A percentile compares a stretch with the other conserved stretches of the same genome.
Evolutionary conservation across 2,797 vertebrate species (phyloP).

Genomic region (Lates japonicus): DNA sequence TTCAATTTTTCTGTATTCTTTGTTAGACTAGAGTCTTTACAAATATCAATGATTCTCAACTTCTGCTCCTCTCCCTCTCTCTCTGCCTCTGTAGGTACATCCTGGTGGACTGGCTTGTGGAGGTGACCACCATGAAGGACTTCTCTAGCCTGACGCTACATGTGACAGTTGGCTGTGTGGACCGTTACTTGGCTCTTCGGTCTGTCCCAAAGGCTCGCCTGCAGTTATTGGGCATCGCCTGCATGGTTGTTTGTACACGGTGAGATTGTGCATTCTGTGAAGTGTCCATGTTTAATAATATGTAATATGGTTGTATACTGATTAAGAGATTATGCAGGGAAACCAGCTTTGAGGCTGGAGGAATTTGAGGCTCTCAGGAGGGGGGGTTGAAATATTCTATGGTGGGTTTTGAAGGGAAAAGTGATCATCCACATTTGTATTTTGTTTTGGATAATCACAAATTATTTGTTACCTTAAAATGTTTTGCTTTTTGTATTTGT

Average conservation of each 20-base stretch:
- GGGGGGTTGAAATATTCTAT: background rate
- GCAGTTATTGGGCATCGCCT: slow-evolving; percentile 96
- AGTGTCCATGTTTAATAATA: background rate
- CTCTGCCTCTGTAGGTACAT: slow-evolving; percentile 89
- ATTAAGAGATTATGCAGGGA: background rate
- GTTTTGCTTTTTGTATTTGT: background rate
- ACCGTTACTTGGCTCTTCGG: slow-evolving; percentile 92
- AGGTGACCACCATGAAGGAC: slow-evolving; percentile 99
- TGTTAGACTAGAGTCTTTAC: background rate
- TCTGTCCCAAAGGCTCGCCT: slow-evolving; percentile 92
- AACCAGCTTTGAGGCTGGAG: background rate
- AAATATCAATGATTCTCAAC: no score
- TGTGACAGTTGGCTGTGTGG: slow-evolving; percentile 94
- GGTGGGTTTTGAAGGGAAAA: background rate
- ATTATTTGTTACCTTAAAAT: background rate
- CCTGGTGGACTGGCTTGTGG: slow-evolving; percentile 97
- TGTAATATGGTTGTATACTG: background rate
- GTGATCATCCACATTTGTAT: background rate
- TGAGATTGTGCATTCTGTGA: slow-evolving; percentile 63
- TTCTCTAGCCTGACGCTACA: slow-evolving; percentile 96
- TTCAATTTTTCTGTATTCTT: background rate
- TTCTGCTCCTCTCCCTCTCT: background rate
- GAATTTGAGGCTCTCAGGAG: background rate
- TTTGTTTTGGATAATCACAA: background rate
- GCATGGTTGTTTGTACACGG: slow-evolving; percentile 99